Conservation (phyloP, 1,140 invertebrate species). For the Oncopeltus fasciatus region DNA sequence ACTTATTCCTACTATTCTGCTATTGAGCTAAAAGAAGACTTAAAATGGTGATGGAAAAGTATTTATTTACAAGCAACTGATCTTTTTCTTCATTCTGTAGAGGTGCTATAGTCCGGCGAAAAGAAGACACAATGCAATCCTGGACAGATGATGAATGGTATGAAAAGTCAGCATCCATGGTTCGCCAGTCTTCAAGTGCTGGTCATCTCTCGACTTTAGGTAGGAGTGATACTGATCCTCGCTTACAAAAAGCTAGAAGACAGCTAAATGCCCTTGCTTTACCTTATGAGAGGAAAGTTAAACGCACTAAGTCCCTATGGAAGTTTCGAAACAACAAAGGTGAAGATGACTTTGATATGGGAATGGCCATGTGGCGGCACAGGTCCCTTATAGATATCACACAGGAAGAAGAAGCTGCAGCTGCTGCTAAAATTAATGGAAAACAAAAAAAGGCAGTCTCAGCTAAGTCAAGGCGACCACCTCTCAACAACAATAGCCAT, state of each 20-base stretch:
- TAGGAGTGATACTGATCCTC: slow-evolving; percentile 16
- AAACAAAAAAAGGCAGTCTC: background rate
- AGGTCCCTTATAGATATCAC: slow-evolving; percentile 59
- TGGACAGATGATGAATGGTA: background rate
- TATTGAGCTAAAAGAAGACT: too few relatives aligned
- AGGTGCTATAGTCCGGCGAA: background rate
- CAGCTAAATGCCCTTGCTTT: slow-evolving; percentile 22
- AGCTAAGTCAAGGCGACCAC: slow-evolving; percentile 9
- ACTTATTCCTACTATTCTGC: too few relatives aligned
- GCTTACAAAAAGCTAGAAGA: slow-evolving; percentile 30
- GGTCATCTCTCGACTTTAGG: slow-evolving; percentile 22
- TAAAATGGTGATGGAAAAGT: too few relatives aligned
- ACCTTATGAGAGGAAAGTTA: slow-evolving; percentile 35
- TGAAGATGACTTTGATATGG: slow-evolving; percentile 43
- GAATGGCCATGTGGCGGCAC: slow-evolving; percentile 73
- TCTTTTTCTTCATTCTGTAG: background rate
- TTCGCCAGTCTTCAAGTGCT: slow-evolving; percentile 23
- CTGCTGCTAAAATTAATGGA: background rate
- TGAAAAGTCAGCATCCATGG: slow-evolving; percentile 21
- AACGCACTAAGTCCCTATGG: slow-evolving; percentile 66
- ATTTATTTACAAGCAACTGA: too few relatives aligned
- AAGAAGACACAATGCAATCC: background rate
- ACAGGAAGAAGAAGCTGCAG: slow-evolving; percentile 29
- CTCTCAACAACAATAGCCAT: slow-evolving; percentile 11
- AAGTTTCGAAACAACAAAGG: slow-evolving; percentile 55